A percentile compares a stretch with the other conserved stretches of the same genome.
Conservation (phyloP, 1,140 invertebrate genomes). For the Lethocerus indicus region DNA sequence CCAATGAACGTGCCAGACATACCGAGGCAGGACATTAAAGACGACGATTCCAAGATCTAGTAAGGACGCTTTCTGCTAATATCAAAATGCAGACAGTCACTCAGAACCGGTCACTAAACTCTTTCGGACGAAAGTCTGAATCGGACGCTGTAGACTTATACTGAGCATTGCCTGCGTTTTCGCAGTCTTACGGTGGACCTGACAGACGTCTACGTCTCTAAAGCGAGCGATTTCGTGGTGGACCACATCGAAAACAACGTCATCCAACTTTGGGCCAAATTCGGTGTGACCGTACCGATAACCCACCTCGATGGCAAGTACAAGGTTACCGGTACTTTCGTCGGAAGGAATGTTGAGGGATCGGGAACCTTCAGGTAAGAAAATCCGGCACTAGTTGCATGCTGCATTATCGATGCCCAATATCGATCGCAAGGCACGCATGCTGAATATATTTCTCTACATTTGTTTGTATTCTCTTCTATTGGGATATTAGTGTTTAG, state of each 20-base stretch:
- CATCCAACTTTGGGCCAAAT: conserved; percentile 1
- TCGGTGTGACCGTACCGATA: conserved; percentile 1
- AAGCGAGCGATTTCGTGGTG: conserved; percentile 5
- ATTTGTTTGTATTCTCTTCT: neutral
- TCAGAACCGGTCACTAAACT: too few relatives aligned
- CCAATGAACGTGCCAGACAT: conserved; percentile 6
- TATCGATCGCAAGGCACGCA: too few relatives aligned
- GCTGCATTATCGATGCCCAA: too few relatives aligned
- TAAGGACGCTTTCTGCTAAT: too few relatives aligned
- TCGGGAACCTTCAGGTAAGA: conserved; percentile 9
- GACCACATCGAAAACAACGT: conserved; percentile 5
- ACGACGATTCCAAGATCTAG: too few relatives aligned
- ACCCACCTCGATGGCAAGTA: conserved; percentile 6
- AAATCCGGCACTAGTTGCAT: too few relatives aligned
- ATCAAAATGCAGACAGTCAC: too few relatives aligned
- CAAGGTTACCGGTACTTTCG: conserved; percentile 5
- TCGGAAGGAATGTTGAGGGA: conserved; percentile 2
- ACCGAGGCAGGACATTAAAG: conserved; percentile 5
- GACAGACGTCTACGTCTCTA: neutral
- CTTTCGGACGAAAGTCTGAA: too few relatives aligned
- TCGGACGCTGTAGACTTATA: too few relatives aligned
- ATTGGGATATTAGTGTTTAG: neutral
- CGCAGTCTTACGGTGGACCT: too few relatives aligned
- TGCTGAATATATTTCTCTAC: neutral
- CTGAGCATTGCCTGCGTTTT: too few relatives aligned